Evolutionary conservation across 2,113 vertebrate species (phyloP), one percentile per base, ranked within the genome.

Genomic region (Casuarius casuarius): DNA sequence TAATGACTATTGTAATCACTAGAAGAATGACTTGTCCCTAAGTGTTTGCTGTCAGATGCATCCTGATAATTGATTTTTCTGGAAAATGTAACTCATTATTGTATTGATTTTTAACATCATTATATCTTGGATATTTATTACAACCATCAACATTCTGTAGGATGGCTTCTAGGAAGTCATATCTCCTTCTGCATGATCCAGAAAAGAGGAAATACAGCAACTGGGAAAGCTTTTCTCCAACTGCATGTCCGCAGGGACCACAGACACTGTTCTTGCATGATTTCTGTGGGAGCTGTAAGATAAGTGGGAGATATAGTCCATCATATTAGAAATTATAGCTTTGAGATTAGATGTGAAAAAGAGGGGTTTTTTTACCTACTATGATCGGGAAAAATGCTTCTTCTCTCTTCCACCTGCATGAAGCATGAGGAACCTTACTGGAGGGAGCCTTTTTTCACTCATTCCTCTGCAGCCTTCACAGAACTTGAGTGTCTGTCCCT

Each of bases 21-120:
- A 33, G 76, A 84, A 72, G 3, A 93, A 17, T 38, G 54, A 59
- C 42, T 86, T 70, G 11, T 71, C n/a, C 42, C 49, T 58, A 52
- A 74, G 75, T 12, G 2, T 21, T 59, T 48, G 15, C 56, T 84
- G 25, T 90, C 42, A 42, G 72, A 73, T 81, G 19, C 18, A 82
- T 79, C 74, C 63, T 31, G 21, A 52, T 83, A 58, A 92, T 35
- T 77, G 46, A 74, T 85, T 61, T 65, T 54, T 70, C 33, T 40
- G 28, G 63, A 48, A 35, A 83, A 44, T 35, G 51, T 71, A n/a
- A 92, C 94, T 87, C 42, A 80, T 95, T 85, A 70, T 48, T n/a
- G 12, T 67, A 92, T 91, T 83, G 74, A 96, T 83, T 90, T 91
- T 77, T 85, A 79, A 58, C 38, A 28, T 66, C 49, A 46, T 22